Evolutionary conservation across 2,888 invertebrate species (phyloP).

Genomic region (Drosophila pseudotakahashii): DNA sequence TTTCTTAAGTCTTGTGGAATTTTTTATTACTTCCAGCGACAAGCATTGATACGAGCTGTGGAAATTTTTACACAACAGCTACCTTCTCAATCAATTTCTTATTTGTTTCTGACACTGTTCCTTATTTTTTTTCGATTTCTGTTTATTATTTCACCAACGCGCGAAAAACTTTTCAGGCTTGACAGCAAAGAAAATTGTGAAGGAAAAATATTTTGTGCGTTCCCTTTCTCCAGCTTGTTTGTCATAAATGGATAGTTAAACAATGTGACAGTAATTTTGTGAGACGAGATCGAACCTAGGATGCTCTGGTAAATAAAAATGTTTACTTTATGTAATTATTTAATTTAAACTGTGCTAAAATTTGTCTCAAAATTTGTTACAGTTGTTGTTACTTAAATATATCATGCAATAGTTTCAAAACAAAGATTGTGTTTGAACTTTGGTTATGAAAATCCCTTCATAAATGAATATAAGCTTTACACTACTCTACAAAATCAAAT

Average conservation of each 20-base stretch:
- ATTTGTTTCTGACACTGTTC: slow-evolving; percentile 8
- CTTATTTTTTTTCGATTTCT: slow-evolving; percentile 11
- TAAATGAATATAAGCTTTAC: background rate
- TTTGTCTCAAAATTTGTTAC: background rate
- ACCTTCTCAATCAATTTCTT: slow-evolving; percentile 2
- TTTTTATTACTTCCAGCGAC: slow-evolving; percentile 17
- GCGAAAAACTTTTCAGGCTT: slow-evolving; percentile 36
- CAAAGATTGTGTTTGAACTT: too few species aligned
- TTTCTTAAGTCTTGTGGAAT: slow-evolving; percentile 23
- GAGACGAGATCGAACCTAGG: background rate
- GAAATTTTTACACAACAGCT: slow-evolving; percentile 49
- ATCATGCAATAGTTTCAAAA: too few species aligned
- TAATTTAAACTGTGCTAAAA: too few species aligned
- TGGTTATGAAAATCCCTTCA: too few species aligned
- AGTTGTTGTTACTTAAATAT: too few species aligned
- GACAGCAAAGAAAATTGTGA: slow-evolving; percentile 12
- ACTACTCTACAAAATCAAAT: background rate
- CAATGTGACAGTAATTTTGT: slow-evolving; percentile 7
- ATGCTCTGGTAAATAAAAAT: background rate
- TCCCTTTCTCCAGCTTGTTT: background rate
- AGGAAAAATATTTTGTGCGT: background rate
- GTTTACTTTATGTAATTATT: background rate
- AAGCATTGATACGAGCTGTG: slow-evolving; percentile 29
- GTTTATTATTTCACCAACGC: slow-evolving; percentile 18
- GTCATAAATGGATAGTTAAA: slow-evolving; percentile 17